Evolutionary conservation across 1,140 invertebrate genomes (phyloP), one percentile per base, ranked within the genome.

Genomic region (Drosophila murphyi): DNA sequence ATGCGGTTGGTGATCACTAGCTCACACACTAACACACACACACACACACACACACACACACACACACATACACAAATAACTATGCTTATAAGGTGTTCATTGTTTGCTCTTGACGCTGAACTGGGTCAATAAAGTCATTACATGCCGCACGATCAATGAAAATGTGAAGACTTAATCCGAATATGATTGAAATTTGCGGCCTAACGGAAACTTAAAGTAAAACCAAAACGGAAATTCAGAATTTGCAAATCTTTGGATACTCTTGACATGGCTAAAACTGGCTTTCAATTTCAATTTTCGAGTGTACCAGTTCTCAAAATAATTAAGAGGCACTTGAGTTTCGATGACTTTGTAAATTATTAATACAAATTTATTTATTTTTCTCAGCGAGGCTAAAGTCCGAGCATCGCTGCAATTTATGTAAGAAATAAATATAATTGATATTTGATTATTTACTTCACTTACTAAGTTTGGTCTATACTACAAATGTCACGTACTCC

Each of bases 81-180:
- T 48, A 34, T 48, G 64, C 48, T 59, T 70, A 80, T 73, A 76
- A 87, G 85, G 85, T 87, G 83, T 87, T 83, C 85, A 87, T 83
- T 87, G 85, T 77, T 76, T 62, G 67, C 79, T 82, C 82, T 82
- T 70, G 6, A 63, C 60, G 47, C 73, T 69, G 50, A 86, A 86
- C 78, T 86, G 52, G 82, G 82, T 86, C 82, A 86, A 88, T 86
- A 75, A 79, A 69, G 41, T 55, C 45, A n/a, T 57, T 69, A 39
- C 47, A 61, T 35, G 64, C 41, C 32, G 50, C 34, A 50, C 45
- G 67, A 29, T 34, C 29, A 37, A 39, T 43, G 37, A 51, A 69
- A 39, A 56, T 51, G 39, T 39, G 32, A 5, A 47, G 37, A 57
- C 12, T 47, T n/a, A 63, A 54, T 62, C 31, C 32, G 6, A 12